Evolutionary conservation across 2,113 vertebrate species (phyloP), one percentile per base, ranked within the genome.

Genomic region (Propithecus coquereli): DNA sequence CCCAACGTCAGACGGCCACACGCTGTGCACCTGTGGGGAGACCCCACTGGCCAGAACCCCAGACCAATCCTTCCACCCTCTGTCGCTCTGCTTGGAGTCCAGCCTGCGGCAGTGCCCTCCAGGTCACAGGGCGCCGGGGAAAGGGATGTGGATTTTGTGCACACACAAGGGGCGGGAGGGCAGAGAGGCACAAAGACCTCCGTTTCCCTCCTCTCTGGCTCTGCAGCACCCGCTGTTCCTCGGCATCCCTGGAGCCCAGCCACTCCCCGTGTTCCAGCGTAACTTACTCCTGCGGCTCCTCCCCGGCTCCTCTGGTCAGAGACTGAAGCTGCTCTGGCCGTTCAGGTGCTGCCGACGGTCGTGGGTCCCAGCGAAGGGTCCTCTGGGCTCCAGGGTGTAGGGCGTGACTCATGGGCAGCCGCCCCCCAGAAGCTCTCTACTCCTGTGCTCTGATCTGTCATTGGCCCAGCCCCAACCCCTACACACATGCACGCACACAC

Each of bases 221-320:
- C 20, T 18, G 17, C 27, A 45, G 14, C 1, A 1, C 59, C 22
- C 3, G 20, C 22, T 59, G n/a, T 25, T 14, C 32, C 25, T 20
- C 37, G 73, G 9, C 11, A 30, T 1, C 66, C 61, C 57, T 14
- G 83, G 17, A n/a, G 57, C 37, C 25, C 87, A 37, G 32, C 34
- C 40, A 8, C n/a, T 5, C 9, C 65, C 30, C 22, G 43, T 23
- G 14, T 9, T 61, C 25, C 52, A 4, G 30, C 16, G 20, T 23
- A 7, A 96, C 97, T 97, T 74, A 97, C 96, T 45, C 20, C 10
- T 0, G 12, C 5, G 34, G 9, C 32, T 71, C 23, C 68, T 90
- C 59, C 71, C 73, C 18, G 73, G 34, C 47, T 74, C 59, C 3
- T 66, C 50, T 22, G 63, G 37, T 9, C 45, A 22, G 68, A 3